Evolutionary conservation across 37 sponge, comb jelly and placozoan species (phyloP), one percentile per base, ranked within the genome.

Genomic region (Petrosia ficiformis): DNA sequence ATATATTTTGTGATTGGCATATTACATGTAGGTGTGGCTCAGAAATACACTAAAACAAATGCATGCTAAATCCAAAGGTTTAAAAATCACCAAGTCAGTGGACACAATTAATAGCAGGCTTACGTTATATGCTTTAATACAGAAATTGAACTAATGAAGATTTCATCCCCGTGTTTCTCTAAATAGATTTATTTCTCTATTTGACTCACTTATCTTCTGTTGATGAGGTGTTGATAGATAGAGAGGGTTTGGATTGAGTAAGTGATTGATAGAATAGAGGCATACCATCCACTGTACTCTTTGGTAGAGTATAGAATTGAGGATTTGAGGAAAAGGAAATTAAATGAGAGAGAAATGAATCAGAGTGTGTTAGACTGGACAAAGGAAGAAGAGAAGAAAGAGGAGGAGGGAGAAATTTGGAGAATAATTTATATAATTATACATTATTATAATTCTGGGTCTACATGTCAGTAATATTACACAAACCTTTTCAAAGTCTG

Each of bases 251-350:
- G 37, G 77, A 8, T 26, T 74, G 66, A 57, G 76, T 84, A 21
- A 82, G 93, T 8, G 76, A 86, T 67, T 88, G 43, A 63, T 76
- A 80, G 78, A 92, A 92, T 32, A 92, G 77, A 42, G 93, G 93
- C 73, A 88, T 76, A 2, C 89, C 89, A 44, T 87, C 79, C 3
- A 58, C 66, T 4, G 70, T 59, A 11, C 69, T 67, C 34, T 87
- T 67, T 3, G 93, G 93, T 30, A 92, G 42, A 37, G 80, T 77
- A 71, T 74, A 57, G 69, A 68, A 71, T 32, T 71, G 58, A 26
- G 88, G 67, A 2, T 59, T 70, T 63, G 81, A 60, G 3, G 92
- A 72, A 70, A 92, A 87, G 43, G 80, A 65, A 41, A 84, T 71
- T 65, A 92, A 74, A 70, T 87, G 92, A 36, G 64, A 79, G 40